Evolutionary conservation across 2,888 invertebrate genomes (phyloP).

Genomic region (Hedychridium roseum): DNA sequence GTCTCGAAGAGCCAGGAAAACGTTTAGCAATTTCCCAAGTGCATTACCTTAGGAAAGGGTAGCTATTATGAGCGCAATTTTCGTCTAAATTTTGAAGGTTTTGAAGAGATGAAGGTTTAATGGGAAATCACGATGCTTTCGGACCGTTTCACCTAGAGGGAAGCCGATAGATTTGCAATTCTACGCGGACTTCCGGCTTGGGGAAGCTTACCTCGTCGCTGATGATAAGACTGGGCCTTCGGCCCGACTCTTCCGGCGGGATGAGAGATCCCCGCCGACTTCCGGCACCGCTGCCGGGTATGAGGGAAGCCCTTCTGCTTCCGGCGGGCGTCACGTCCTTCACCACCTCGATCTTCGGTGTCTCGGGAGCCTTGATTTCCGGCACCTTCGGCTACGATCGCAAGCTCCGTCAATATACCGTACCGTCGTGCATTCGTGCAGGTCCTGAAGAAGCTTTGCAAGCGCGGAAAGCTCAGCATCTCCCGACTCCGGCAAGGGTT

Average conservation of each 20-base stretch:
- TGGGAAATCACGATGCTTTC: too few relatives aligned
- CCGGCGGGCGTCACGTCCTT: slow-evolving; percentile 79
- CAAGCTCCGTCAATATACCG: too few relatives aligned
- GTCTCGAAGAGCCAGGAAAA: neutral
- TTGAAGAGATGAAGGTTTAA: too few relatives aligned
- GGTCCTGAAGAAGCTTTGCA: too few relatives aligned
- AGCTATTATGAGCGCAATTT: too few relatives aligned
- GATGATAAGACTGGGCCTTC: slow-evolving; percentile 89
- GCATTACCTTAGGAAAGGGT: too few relatives aligned
- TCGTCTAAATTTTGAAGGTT: too few relatives aligned
- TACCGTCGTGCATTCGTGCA: too few relatives aligned
- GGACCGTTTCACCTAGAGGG: too few relatives aligned
- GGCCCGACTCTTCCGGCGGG: slow-evolving; percentile 86
- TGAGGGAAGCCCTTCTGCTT: slow-evolving; percentile 78
- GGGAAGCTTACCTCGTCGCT: slow-evolving; percentile 93
- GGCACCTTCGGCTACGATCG: slow-evolving; percentile 61
- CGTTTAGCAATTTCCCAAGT: too few relatives aligned
- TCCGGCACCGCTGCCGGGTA: slow-evolving; percentile 71
- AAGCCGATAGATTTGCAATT: too few relatives aligned
- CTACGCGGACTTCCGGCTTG: too few relatives aligned
- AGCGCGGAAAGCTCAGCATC: slow-evolving; percentile 14
- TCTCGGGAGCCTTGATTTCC: slow-evolving; percentile 71
- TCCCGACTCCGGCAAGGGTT: slow-evolving; percentile 15
- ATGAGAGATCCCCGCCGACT: slow-evolving; percentile 87
- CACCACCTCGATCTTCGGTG: slow-evolving; percentile 88